Base-by-base conservation (phyloP, 2,113 vertebrate genomes). In the Actenoides hombroni region DNA sequence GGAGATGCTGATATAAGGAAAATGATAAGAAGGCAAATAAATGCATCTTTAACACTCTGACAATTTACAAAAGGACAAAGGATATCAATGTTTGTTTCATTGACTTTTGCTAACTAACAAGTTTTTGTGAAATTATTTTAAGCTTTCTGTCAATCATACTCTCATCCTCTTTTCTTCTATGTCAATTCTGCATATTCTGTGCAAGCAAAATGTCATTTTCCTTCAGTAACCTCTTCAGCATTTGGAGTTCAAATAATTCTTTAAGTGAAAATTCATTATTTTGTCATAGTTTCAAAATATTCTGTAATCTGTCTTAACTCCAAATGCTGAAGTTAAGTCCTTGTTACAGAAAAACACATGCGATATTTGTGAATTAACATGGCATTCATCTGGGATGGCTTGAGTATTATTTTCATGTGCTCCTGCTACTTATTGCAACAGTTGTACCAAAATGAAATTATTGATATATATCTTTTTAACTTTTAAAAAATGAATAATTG, bases 31-130 rank as follows among this genome's bases (percentile, higher is more conserved):
- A 56, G 15, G 25, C 37, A 96, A 90, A 90, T 71, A 77, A 83
- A 86, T 81, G 26, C 29, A 61, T 75, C 51, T 88, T 83, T 86
- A 88, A 78, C 40, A 29, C 31, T 78, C 31, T 13, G 31, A 39
- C 76, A 80, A 81, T 84, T 90, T 96, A 49, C 7, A 76, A 86
- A 92, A 92, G 61, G 69, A 87, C 76, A 92, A 82, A 90, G 35
- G 9, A 76, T 63, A 86, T 63, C 16, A 68, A 20, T 87, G 29
- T 89, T 87, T 87, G 35, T 85, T 95, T 75, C 67, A 60, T 0
- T 85, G 78, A 68, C 71, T 71, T 87, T 69, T 73, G 42, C 16
- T 85, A 74, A 23, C 29, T 73, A 91, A 57, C 15, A 88, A 70
- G 5, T 33, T 60, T 68, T 86, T 42, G 6, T 76, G 39, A 83